Evolutionary conservation across 2,113 vertebrate species (phyloP).

Genomic region (Euleptes europaea): DNA sequence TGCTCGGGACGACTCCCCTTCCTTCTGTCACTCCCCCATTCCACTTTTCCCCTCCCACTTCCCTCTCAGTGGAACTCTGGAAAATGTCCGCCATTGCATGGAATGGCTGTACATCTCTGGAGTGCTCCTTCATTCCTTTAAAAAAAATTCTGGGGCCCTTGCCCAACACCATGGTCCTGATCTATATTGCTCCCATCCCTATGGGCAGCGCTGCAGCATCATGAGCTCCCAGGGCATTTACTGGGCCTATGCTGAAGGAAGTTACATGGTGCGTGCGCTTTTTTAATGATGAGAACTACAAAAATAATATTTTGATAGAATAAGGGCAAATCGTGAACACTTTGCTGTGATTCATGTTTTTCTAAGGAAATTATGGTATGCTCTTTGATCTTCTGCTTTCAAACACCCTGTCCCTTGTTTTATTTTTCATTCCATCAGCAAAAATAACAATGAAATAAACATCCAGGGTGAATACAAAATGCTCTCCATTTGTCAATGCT

Average conservation of each 20-base stretch:
- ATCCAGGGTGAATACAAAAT: neutral
- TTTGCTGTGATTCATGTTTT: neutral
- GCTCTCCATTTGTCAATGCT: neutral
- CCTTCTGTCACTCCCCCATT: too few relatives aligned
- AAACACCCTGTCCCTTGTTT: slow-evolving; percentile 1
- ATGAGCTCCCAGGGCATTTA: neutral
- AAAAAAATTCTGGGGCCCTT: too few relatives aligned
- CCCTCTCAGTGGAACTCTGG: too few relatives aligned
- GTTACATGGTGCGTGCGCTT: neutral
- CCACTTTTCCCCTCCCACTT: too few relatives aligned
- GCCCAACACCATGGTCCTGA: too few relatives aligned
- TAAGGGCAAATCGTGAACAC: neutral
- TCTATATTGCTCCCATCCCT: too few relatives aligned
- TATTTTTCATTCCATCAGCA: neutral
- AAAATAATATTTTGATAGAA: neutral
- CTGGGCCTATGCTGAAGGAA: neutral
- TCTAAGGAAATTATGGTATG: neutral
- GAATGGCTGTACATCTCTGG: too few relatives aligned
- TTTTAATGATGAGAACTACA: neutral
- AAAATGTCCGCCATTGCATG: too few relatives aligned
- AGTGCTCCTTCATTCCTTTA: too few relatives aligned
- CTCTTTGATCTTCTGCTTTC: slow-evolving; percentile 4
- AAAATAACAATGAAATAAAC: slow-evolving; percentile 18
- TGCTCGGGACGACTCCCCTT: too few relatives aligned
- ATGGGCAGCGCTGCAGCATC: too few relatives aligned